A percentile compares a stretch with the other conserved stretches of the same genome.
phyloP scores from a whole-genome alignment of 2,888 invertebrate genomes.

The Lasioglossum zephyrum region DNA sequence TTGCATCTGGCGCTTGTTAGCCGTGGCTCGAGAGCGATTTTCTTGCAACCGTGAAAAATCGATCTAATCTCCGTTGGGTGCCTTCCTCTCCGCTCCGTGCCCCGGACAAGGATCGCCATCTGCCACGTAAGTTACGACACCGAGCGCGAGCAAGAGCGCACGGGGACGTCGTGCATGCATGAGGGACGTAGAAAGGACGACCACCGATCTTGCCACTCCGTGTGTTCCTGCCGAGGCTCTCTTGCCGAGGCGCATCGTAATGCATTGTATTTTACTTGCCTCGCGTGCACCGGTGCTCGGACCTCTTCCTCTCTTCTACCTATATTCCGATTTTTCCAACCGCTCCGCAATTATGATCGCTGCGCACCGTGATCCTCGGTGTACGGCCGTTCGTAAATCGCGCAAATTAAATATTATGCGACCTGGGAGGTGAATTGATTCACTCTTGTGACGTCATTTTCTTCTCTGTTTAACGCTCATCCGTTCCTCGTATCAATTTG shows the following conservation, averaged over 20 bases:
- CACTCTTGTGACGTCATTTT: not conserved
- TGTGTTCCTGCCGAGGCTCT: constrained; percentile 23
- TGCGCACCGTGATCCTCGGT: not conserved
- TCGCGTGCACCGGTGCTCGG: constrained; percentile 21
- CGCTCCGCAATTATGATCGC: constrained; percentile 44
- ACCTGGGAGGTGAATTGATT: not conserved
- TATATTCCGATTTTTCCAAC: not conserved
- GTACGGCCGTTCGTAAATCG: not conserved
- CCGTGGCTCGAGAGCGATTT: constrained; percentile 72
- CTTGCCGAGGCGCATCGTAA: constrained; percentile 33
- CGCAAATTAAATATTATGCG: not conserved
- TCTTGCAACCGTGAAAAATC: constrained; percentile 79
- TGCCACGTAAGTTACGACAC: constrained; percentile 77
- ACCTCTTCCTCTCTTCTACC: constrained; percentile 29
- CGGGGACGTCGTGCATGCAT: constrained; percentile 46
- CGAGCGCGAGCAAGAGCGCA: constrained; percentile 30
- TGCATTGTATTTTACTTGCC: constrained; percentile 53
- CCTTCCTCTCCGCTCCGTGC: constrained; percentile 57
- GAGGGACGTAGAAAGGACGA: constrained; percentile 54
- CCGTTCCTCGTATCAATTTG: not conserved
- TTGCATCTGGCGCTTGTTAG: constrained; percentile 82
- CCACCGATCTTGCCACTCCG: constrained; percentile 49
- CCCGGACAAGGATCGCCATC: constrained; percentile 74
- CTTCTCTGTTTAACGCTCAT: not conserved
- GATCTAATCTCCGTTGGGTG: constrained; percentile 77